Conservation (phyloP, 2,888 invertebrate species). For the Drosophila eohydei region DNA sequence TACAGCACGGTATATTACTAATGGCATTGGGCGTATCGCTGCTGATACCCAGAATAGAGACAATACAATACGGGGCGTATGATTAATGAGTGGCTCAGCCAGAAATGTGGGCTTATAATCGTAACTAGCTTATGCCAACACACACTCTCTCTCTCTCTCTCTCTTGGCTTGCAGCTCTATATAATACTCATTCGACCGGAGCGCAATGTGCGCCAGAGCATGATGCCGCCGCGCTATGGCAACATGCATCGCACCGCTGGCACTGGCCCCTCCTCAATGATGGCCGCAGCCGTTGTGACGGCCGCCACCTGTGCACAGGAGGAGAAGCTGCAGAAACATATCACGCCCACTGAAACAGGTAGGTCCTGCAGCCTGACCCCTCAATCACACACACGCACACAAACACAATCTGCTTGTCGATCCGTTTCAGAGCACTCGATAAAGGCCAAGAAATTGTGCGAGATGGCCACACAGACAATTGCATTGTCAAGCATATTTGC, state of each 20-base stretch:
- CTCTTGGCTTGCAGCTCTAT: conserved; percentile 88
- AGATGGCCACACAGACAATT: conserved; percentile 85
- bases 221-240: conserved; percentile 90
- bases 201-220: conserved; percentile 94
- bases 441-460: conserved; percentile 83
- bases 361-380: not conserved
- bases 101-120: not conserved
- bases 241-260: conserved; percentile 88
- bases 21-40: conserved; percentile 33
- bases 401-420: not conserved
- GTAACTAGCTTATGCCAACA: not conserved
- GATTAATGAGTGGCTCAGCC: conserved; percentile 53
- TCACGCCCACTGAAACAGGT: conserved; percentile 86
- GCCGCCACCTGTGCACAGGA: conserved; percentile 89
- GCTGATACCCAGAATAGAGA: not conserved
- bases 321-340: conserved; percentile 88
- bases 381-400: not conserved
- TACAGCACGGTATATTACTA: conserved; percentile 47
- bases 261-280: conserved; percentile 88
- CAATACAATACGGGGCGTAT: conserved; percentile 47
- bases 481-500: conserved; percentile 84
- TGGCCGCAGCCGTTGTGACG: conserved; percentile 89
- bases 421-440: conserved; percentile 70
- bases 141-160: not conserved
- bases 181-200: conserved; percentile 96